A percentile compares a stretch with the other conserved stretches of the same genome.
phyloP scores from a whole-genome alignment of 92 coral and sea anemone genomes.

The Zoanthus gigantus region DNA sequence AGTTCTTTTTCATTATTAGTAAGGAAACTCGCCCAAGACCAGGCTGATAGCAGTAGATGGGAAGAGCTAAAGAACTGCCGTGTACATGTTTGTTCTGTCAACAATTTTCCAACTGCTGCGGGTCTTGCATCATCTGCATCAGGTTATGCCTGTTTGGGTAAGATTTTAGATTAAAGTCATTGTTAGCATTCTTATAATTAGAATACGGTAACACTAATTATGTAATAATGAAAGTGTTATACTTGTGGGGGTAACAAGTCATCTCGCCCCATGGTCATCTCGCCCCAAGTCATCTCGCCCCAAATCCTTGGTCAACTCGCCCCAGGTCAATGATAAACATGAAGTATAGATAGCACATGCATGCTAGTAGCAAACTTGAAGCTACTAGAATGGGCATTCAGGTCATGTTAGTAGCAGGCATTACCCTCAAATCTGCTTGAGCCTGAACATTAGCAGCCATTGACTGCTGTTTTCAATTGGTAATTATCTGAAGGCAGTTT shows the following conservation, averaged over 20 bases:
- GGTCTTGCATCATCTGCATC: slow-evolving; percentile 99
- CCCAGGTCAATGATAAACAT: neutral
- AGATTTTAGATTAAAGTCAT: neutral
- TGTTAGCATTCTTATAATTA: no score
- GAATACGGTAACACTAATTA: slow-evolving; percentile 1
- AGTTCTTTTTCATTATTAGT: slow-evolving; percentile 41
- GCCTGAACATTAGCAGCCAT: neutral
- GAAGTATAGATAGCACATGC: neutral
- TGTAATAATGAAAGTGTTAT: slow-evolving; percentile 40
- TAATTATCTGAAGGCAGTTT: no score
- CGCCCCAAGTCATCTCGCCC: no score
- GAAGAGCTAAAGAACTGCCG: slow-evolving; percentile 65
- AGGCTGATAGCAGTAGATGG: slow-evolving; percentile 54
- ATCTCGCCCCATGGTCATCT: no score
- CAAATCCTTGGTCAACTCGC: no score
- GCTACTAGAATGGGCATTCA: neutral
- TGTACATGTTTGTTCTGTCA: slow-evolving; percentile 85
- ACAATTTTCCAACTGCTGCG: slow-evolving; percentile 98
- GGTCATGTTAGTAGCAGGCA: neutral
- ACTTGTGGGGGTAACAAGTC: neutral
- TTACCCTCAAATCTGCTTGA: neutral
- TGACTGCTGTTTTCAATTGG: neutral
- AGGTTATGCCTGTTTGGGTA: slow-evolving; percentile 95
- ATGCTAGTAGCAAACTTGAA: neutral
- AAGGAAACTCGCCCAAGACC: slow-evolving; percentile 56